Evolutionary conservation across 1,140 invertebrate species (phyloP).

Genomic region (Pachyrhynchus sulphureomaculatus): DNA sequence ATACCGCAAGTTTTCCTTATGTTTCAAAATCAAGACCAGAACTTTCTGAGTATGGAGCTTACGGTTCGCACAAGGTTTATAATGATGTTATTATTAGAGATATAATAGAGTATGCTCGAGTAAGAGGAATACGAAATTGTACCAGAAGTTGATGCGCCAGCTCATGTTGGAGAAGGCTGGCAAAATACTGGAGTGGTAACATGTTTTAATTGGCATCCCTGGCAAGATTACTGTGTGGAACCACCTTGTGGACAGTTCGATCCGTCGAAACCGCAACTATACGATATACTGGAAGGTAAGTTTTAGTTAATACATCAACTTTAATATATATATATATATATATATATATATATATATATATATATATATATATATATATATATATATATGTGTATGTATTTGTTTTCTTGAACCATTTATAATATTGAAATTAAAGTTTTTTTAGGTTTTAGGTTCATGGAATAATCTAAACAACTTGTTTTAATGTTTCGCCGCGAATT

Average conservation of each 20-base stretch:
- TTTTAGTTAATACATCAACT: too few relatives aligned
- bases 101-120: constrained; percentile 64
- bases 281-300: constrained; percentile 66
- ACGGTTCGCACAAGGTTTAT: constrained; percentile 68
- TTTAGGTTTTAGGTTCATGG: too few relatives aligned
- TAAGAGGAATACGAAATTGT: constrained; percentile 71
- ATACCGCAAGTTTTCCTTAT: constrained; percentile 80
- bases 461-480: too few relatives aligned
- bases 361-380: too few relatives aligned
- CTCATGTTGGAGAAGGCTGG: constrained; percentile 78
- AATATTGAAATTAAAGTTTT: too few relatives aligned
- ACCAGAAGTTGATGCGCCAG: constrained; percentile 75
- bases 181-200: constrained; percentile 76
- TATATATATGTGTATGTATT: too few relatives aligned
- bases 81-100: constrained; percentile 63
- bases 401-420: too few relatives aligned
- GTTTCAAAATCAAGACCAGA: constrained; percentile 65
- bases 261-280: constrained; percentile 73
- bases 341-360: too few relatives aligned
- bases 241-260: constrained; percentile 85
- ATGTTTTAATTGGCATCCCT: constrained; percentile 71
- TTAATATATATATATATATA: too few relatives aligned
- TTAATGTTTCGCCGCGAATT: too few relatives aligned
- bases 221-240: constrained; percentile 73
- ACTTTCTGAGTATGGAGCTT: constrained; percentile 72